A percentile compares a stretch with the other conserved stretches of the same genome.
Conservation (phyloP, 2,888 invertebrate genomes). For the Mimas tiliae region DNA sequence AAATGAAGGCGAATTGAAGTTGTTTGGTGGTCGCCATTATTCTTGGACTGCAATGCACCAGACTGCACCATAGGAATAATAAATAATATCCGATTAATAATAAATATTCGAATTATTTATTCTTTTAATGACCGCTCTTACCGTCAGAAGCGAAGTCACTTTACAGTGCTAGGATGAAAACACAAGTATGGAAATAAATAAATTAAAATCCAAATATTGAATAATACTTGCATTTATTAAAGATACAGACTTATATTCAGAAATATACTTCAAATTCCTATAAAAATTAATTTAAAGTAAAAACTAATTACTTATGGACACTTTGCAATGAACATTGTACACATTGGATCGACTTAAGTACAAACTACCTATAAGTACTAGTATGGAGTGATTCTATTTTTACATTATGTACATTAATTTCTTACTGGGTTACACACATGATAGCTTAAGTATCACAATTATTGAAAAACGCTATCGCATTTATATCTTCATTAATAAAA, state of each 20-base stretch:
- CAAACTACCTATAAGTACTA: neutral
- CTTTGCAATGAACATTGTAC: conserved; percentile 1
- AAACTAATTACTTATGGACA: conserved; percentile 4
- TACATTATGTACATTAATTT: conserved; percentile 20
- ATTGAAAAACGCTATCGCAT: conserved; percentile 36
- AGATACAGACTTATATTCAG: conserved; percentile 41
- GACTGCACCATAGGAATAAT: too few relatives aligned
- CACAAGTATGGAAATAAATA: too few relatives aligned
- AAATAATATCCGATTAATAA: too few relatives aligned
- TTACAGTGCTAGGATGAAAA: too few relatives aligned
- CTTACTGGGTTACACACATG: conserved; percentile 22
- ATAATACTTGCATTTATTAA: conserved; percentile 45
- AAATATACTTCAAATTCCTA: conserved; percentile 12
- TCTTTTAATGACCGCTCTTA: too few relatives aligned
- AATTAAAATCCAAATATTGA: conserved; percentile 32
- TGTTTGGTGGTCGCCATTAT: too few relatives aligned
- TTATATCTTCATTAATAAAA: conserved; percentile 16
- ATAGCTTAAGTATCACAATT: conserved; percentile 40
- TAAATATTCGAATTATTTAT: too few relatives aligned
- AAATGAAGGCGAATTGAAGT: too few relatives aligned
- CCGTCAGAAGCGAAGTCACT: too few relatives aligned
- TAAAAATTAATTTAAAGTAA: conserved; percentile 5
- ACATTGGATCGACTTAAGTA: neutral
- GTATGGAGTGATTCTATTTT: neutral
- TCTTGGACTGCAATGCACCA: too few relatives aligned